These are phyloP conservation scores for Epinephelus cyanopodus DNA, from an alignment of 2,113 vertebrate genomes.

Conservation along the genomic window DNA sequence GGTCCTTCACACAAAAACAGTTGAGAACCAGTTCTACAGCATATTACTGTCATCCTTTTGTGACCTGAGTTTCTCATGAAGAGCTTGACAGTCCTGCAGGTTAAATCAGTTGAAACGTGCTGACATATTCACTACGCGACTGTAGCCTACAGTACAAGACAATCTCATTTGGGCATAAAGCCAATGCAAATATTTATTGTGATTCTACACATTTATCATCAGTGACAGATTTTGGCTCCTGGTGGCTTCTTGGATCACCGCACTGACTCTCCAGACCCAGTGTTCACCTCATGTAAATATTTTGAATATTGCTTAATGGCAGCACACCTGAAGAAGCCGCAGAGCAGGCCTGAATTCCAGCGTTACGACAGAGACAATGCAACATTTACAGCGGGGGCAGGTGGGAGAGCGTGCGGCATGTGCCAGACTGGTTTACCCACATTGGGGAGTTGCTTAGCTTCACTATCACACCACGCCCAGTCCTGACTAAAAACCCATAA, in stretches of 20 bases:
- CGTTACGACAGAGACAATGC: not conserved
- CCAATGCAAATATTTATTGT: not conserved
- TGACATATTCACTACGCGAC: not conserved
- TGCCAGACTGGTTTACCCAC: conserved; percentile 74
- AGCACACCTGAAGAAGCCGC: not conserved
- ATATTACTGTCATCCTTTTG: not conserved
- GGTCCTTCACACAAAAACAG: too few relatives aligned
- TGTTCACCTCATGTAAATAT: not conserved
- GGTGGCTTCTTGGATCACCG: not conserved
- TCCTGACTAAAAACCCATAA: conserved; percentile 38
- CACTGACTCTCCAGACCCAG: not conserved
- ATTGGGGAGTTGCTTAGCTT: conserved; percentile 59
- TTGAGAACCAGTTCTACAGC: not conserved
- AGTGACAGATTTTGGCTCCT: not conserved
- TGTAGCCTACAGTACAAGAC: not conserved
- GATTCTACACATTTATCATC: not conserved
- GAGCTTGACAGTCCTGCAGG: not conserved
- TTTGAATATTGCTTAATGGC: not conserved
- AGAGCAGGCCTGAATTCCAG: conserved; percentile 27
- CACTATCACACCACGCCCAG: conserved; percentile 59
- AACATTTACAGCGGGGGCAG: conserved; percentile 23
- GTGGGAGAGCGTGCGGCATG: conserved; percentile 56
- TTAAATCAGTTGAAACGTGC: not conserved
- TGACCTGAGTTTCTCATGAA: not conserved
- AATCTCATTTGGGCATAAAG: not conserved